These are phyloP conservation scores for Asteroscopus sphinx DNA, from an alignment of 2,888 invertebrate genomes.

Conservation along the genomic window DNA sequence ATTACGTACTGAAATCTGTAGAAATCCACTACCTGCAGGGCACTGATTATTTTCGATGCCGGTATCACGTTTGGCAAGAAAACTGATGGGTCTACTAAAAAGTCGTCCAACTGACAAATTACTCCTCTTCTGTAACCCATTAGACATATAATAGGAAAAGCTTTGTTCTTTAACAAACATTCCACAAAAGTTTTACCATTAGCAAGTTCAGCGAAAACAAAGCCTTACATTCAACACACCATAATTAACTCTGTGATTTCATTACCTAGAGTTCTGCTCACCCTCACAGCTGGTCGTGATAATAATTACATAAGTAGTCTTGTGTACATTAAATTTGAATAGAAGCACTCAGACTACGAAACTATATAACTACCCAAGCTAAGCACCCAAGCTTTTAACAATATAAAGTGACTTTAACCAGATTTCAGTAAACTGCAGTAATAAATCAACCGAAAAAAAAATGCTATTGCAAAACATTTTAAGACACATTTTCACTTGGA, in stretches of 20 bases:
- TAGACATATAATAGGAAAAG: too few relatives aligned
- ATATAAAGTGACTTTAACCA: slow-evolving; percentile 42
- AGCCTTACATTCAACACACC: too few relatives aligned
- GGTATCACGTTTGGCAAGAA: too few relatives aligned
- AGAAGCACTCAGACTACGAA: slow-evolving; percentile 37
- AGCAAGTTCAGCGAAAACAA: too few relatives aligned
- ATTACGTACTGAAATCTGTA: too few relatives aligned
- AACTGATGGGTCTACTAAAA: too few relatives aligned
- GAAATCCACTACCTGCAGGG: too few relatives aligned
- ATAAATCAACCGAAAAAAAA: slow-evolving; percentile 44
- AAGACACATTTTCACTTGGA: slow-evolving; percentile 44
- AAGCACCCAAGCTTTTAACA: slow-evolving; percentile 42
- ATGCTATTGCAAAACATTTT: slow-evolving; percentile 37
- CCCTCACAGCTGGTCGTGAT: slow-evolving; percentile 9
- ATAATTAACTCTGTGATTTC: background rate
- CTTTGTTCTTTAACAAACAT: too few relatives aligned
- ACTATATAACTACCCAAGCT: slow-evolving; percentile 20
- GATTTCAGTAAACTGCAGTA: slow-evolving; percentile 29
- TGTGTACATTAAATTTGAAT: slow-evolving; percentile 41
- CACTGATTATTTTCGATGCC: too few relatives aligned
- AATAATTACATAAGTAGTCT: slow-evolving; percentile 36
- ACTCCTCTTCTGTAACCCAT: too few relatives aligned
- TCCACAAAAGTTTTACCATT: too few relatives aligned
- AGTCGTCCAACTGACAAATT: too few relatives aligned
- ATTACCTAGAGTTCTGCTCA: slow-evolving; percentile 5